A percentile compares a stretch with the other conserved stretches of the same genome.
phyloP scores from a whole-genome alignment of 1,140 invertebrate species.

The Procambarus clarkii region DNA sequence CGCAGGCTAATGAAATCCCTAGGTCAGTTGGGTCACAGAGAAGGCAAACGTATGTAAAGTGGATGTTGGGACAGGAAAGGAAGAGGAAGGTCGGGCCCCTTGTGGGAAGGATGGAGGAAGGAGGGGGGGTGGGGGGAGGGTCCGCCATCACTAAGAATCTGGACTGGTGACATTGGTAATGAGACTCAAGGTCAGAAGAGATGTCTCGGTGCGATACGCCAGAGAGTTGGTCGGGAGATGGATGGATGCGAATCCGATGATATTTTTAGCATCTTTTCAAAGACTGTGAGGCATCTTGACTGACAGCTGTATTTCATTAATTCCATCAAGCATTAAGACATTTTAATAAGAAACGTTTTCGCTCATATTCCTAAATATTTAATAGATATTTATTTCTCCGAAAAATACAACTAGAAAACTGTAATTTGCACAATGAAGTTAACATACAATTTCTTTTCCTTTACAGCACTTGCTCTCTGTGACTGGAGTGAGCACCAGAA shows the following conservation, averaged over 20 bases:
- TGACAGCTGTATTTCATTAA: too few species aligned
- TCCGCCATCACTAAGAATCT: not conserved
- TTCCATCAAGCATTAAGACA: too few species aligned
- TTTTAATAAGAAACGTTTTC: too few species aligned
- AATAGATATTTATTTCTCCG: too few species aligned
- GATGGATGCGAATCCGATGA: too few species aligned
- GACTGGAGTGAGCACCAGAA: conserved; percentile 90
- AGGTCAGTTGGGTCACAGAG: not conserved
- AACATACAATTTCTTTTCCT: conserved; percentile 73
- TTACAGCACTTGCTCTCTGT: conserved; percentile 88
- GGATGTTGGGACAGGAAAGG: not conserved
- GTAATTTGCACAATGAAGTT: not conserved
- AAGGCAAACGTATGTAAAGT: not conserved
- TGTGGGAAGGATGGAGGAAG: too few species aligned
- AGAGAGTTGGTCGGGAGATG: not conserved
- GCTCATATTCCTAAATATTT: too few species aligned
- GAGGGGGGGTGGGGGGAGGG: too few species aligned
- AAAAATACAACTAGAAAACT: not conserved
- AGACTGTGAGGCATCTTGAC: too few species aligned
- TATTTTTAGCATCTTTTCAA: not conserved
- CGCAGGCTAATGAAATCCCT: not conserved
- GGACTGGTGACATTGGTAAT: conserved; percentile 20
- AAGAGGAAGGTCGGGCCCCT: not conserved
- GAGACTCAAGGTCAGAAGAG: conserved; percentile 25
- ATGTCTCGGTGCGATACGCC: not conserved